Conservation (phyloP, 2,888 invertebrate genomes). For the Seira musarum region DNA sequence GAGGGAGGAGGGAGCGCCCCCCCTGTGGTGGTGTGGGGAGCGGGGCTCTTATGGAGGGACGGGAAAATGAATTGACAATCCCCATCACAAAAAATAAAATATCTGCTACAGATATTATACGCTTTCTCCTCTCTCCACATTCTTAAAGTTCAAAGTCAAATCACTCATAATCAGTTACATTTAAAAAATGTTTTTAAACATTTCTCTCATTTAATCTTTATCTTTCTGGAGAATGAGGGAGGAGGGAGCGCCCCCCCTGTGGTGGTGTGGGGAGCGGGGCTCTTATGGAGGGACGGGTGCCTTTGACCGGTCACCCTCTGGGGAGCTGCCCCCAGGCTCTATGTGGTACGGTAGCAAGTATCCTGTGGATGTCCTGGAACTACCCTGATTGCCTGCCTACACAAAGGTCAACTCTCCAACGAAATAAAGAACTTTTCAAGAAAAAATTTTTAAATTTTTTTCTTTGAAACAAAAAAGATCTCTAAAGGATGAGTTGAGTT, state of each 20-base stretch:
- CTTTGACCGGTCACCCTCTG: slow-evolving; percentile 65
- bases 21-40: slow-evolving; percentile 66
- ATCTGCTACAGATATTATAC: slow-evolving; percentile 57
- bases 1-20: slow-evolving; percentile 62
- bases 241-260: slow-evolving; percentile 64
- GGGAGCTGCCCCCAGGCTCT: slow-evolving; percentile 67
- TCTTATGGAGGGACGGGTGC: slow-evolving; percentile 64
- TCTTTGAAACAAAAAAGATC: background rate
- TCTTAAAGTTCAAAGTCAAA: slow-evolving; percentile 13
- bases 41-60: slow-evolving; percentile 64
- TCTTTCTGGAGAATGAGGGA: slow-evolving; percentile 31
- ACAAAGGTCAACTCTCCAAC: slow-evolving; percentile 67
- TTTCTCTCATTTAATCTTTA: background rate
- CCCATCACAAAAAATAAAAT: slow-evolving; percentile 45
- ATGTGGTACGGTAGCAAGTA: slow-evolving; percentile 49
- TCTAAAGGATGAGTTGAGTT: slow-evolving; percentile 18
- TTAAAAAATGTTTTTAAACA: slow-evolving; percentile 5
- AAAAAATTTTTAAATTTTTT: slow-evolving; percentile 34
- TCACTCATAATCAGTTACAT: background rate
- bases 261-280: slow-evolving; percentile 66
- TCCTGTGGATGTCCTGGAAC: slow-evolving; percentile 66
- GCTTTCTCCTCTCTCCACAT: slow-evolving; percentile 46
- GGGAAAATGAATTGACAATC: slow-evolving; percentile 45
- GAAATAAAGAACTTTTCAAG: slow-evolving; percentile 29
- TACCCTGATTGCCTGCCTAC: slow-evolving; percentile 66